A percentile compares a stretch with the other conserved stretches of the same genome.
phyloP scores from a whole-genome alignment of 1,140 invertebrate genomes.

The Pseudomyrmex dendroicus region DNA sequence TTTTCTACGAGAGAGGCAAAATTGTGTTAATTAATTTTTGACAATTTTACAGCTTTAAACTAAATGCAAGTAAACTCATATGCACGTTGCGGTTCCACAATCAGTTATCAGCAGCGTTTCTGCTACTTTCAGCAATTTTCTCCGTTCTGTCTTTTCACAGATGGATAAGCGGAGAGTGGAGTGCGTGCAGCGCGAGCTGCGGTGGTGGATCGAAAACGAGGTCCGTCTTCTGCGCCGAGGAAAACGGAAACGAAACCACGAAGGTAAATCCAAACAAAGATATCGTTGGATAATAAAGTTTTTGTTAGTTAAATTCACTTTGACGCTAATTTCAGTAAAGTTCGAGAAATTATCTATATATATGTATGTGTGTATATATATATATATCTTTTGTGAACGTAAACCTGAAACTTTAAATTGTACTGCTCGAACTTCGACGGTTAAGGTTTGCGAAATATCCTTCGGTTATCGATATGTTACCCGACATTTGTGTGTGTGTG shows the following conservation, averaged over 20 bases:
- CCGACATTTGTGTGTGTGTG: background rate
- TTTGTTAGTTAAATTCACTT: background rate
- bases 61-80: background rate
- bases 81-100: background rate
- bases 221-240: constrained; percentile 92
- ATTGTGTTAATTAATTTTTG: constrained; percentile 33
- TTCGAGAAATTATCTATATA: constrained; percentile 10
- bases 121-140: constrained; percentile 13
- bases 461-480: background rate
- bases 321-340: background rate
- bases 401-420: background rate
- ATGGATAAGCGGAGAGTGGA: constrained; percentile 96
- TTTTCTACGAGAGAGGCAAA: background rate
- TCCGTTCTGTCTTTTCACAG: constrained; percentile 85
- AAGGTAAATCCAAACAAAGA: constrained; percentile 86
- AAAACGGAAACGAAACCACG: constrained; percentile 88
- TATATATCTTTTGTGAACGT: background rate
- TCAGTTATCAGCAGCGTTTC: constrained; percentile 10
- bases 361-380: no score
- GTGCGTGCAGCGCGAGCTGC: constrained; percentile 92
- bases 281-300: constrained; percentile 23
- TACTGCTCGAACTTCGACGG: background rate
- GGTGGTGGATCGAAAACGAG: constrained; percentile 92
- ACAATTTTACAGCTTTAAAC: background rate
- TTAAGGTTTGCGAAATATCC: background rate